phyloP scores from a whole-genome alignment of 2,888 invertebrate species.

The Auanema freiburgensis region DNA sequence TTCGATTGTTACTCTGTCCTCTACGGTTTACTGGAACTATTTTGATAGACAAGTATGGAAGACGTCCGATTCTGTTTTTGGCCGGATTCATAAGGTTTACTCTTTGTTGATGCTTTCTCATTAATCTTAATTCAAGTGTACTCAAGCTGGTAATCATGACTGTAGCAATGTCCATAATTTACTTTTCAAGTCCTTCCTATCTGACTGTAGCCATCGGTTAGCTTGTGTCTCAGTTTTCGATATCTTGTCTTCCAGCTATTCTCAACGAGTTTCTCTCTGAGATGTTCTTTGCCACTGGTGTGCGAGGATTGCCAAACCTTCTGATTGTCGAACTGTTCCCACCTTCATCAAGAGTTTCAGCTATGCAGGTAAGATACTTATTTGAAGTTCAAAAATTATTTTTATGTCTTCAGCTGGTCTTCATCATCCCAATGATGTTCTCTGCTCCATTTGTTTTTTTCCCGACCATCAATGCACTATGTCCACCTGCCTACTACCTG shows the following conservation, averaged over 20 bases:
- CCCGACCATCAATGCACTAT: conserved; percentile 29
- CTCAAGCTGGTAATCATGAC: conserved; percentile 11
- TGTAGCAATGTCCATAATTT: conserved; percentile 8
- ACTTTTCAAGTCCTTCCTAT: neutral
- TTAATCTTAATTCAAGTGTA: neutral
- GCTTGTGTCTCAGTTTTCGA: neutral
- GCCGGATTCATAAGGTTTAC: conserved; percentile 21
- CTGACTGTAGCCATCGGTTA: conserved; percentile 8
- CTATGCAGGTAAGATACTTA: conserved; percentile 35
- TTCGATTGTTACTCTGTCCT: conserved; percentile 25
- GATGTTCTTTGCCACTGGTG: conserved; percentile 24
- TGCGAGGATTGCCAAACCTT: conserved; percentile 19
- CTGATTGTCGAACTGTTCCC: conserved; percentile 36
- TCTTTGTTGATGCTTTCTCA: neutral
- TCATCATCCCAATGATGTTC: conserved; percentile 17
- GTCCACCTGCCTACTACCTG: conserved; percentile 30
- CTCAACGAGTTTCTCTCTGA: conserved; percentile 22
- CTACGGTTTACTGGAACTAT: conserved; percentile 29
- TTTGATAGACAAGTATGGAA: conserved; percentile 30
- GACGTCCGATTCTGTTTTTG: conserved; percentile 26
- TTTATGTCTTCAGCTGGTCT: conserved; percentile 20
- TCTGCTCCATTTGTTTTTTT: conserved; percentile 23
- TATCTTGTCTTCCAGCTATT: conserved; percentile 19
- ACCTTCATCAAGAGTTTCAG: conserved; percentile 32
- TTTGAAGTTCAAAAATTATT: no score